Conservation (phyloP, 2,888 invertebrate species). For the Caenorhabditis sulstoni region DNA sequence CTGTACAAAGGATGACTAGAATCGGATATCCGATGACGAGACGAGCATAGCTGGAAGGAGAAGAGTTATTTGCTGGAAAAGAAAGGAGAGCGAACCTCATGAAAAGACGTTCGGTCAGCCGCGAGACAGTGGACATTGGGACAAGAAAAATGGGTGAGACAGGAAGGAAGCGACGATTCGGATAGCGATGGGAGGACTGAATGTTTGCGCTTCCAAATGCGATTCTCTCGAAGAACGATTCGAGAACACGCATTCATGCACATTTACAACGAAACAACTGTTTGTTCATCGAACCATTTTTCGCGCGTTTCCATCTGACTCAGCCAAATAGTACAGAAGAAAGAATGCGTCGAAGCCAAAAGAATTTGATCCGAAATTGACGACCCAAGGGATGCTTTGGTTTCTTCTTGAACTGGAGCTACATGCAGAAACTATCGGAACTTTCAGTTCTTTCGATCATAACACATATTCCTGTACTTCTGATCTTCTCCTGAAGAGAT, state of each 20-base stretch:
- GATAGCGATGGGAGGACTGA: slow-evolving; percentile 24
- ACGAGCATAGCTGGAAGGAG: slow-evolving; percentile 54
- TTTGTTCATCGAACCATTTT: slow-evolving; percentile 36
- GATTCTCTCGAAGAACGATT: slow-evolving; percentile 27
- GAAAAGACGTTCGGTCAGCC: slow-evolving; percentile 32
- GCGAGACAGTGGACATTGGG: slow-evolving; percentile 27
- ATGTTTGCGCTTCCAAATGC: slow-evolving; percentile 48
- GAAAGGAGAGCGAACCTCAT: slow-evolving; percentile 27
- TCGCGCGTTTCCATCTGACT: slow-evolving; percentile 25
- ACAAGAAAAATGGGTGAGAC: slow-evolving; percentile 6
- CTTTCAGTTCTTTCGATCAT: too few species aligned
- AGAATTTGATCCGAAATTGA: too few species aligned
- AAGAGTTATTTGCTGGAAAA: not conserved
- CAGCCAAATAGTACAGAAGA: slow-evolving; percentile 1
- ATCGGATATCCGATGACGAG: slow-evolving; percentile 49
- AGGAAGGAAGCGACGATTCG: slow-evolving; percentile 6
- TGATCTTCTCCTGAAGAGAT: too few species aligned
- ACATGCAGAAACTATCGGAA: too few species aligned
- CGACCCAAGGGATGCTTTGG: too few species aligned
- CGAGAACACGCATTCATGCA: slow-evolving; percentile 49
- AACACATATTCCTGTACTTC: too few species aligned
- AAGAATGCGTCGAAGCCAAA: not conserved
- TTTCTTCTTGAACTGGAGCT: too few species aligned
- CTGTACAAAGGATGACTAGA: slow-evolving; percentile 50
- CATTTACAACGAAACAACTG: slow-evolving; percentile 59